Conservation (phyloP, 1,140 invertebrate genomes). For the Drosophila lacteicornis region DNA sequence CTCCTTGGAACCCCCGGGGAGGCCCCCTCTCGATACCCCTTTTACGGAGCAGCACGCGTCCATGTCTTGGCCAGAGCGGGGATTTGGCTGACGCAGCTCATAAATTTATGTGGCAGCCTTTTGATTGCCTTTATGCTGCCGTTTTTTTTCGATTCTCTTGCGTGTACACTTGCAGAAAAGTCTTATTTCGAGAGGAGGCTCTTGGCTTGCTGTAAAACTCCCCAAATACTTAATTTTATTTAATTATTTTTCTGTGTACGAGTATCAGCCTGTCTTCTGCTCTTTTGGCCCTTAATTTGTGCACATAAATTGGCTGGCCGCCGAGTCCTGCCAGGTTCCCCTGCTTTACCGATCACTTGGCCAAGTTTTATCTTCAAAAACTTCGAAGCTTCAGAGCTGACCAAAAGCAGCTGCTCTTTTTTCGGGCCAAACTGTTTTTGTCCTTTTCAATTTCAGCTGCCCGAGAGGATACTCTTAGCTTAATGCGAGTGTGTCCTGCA, state of each 20-base stretch:
- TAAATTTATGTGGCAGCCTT: conserved; percentile 76
- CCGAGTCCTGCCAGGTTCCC: conserved; percentile 10
- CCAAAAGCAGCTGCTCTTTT: conserved; percentile 33
- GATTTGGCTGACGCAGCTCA: conserved; percentile 71
- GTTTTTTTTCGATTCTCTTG: conserved; percentile 11
- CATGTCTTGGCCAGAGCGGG: conserved; percentile 37
- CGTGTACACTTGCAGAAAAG: background rate
- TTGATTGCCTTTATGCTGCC: conserved; percentile 66
- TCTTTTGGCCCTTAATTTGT: conserved; percentile 62
- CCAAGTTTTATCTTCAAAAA: conserved; percentile 4
- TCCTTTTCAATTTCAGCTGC: conserved; percentile 37
- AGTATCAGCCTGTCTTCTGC: background rate
- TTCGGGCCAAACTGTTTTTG: background rate
- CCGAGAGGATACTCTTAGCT: background rate
- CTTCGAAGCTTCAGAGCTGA: background rate
- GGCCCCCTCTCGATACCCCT: conserved; percentile 9
- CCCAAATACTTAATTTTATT: background rate
- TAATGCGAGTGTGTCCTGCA: background rate
- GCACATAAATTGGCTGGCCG: conserved; percentile 65
- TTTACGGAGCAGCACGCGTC: conserved; percentile 50
- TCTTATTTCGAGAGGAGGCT: background rate
- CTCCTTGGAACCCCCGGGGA: conserved; percentile 3
- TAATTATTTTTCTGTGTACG: background rate
- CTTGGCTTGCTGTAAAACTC: no score
- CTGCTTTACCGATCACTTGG: conserved; percentile 1